Evolutionary conservation across 2,888 invertebrate genomes (phyloP), one percentile per base, ranked within the genome.

Genomic region (Arrhopalites spinosus): DNA sequence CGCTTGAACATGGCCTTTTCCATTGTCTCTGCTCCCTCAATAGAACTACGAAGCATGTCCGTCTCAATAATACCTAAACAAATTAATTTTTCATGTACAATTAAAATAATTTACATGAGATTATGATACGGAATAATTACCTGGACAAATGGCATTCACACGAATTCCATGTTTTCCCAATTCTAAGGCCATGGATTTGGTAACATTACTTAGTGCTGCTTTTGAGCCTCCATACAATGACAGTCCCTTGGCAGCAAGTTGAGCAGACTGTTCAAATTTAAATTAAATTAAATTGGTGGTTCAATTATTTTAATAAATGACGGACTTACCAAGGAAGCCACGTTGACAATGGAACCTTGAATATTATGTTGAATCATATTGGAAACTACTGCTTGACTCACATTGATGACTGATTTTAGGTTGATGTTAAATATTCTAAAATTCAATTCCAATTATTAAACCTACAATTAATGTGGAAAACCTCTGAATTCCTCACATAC

Each of bases 281-380:
- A n/a, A n/a, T n/a, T n/a, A n/a, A n/a, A n/a, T n/a, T n/a, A n/a
- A 36, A 36, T 36, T 36, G 36, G 11, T 36, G 36, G 11, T 36
- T 36, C 11, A 36, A 36, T 36, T 36, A n/a, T n/a, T n/a, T n/a
- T n/a, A n/a, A n/a, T n/a, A n/a, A n/a, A n/a, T n/a, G n/a, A n/a
- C n/a, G n/a, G n/a, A 70, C 30, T 64, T 25, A 69, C 76, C 25
- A 72, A 20, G 15, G 76, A 76, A 0, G 76, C 72, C 2, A 80
- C 66, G 47, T 80, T 80, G n/a, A 80, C 80, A 11, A 80, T 69
- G 17, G 77, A 71, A 2, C 79, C 80, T 17, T 56, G 30, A 17
- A 27, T 53, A 15, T 72, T 71, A 15, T 36, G 23, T 11, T 66
- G 36, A 25, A 76, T 72, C 76, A 76, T 76, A 5, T 30, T 43